Percentiles rank a stretch among this genome's conserved stretches.
phyloP scores from a whole-genome alignment of 35 echinoderm and acorn worm genomes.

The Ptychodera flava region DNA sequence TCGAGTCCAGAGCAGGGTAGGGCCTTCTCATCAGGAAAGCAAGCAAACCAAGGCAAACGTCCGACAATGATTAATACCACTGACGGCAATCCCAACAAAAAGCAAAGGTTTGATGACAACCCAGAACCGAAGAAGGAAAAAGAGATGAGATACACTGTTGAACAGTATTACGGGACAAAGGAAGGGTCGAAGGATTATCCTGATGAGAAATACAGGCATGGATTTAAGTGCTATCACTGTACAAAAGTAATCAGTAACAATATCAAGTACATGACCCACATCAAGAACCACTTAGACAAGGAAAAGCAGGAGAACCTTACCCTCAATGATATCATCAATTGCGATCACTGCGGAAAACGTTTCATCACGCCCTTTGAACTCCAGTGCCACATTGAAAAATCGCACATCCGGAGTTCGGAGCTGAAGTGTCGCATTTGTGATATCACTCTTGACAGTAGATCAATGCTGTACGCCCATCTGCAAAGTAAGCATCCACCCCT shows the following conservation, averaged over 20 bases:
- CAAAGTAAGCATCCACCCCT: constrained; percentile 17
- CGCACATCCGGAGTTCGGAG: constrained; percentile 30
- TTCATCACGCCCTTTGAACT: constrained; percentile 44
- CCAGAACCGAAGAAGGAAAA: not conserved
- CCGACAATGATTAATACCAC: not conserved
- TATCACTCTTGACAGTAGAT: constrained; percentile 14
- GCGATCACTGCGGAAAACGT: constrained; percentile 40
- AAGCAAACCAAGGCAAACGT: not conserved
- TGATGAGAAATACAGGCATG: not conserved
- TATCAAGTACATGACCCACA: constrained; percentile 38
- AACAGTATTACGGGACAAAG: not conserved
- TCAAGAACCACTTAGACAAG: constrained; percentile 56
- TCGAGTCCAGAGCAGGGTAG: not conserved
- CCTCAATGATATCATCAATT: constrained; percentile 38
- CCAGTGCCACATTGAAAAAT: constrained; percentile 41
- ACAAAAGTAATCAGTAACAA: constrained; percentile 39
- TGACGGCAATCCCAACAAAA: not conserved
- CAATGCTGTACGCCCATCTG: constrained; percentile 22
- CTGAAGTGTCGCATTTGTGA: constrained; percentile 46
- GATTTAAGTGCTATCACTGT: constrained; percentile 48
- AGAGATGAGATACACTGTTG: not conserved
- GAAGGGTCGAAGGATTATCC: not conserved
- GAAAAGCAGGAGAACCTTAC: constrained; percentile 19
- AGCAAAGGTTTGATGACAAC: not conserved
- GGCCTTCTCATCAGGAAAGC: not conserved